phyloP scores from a whole-genome alignment of 2,797 vertebrate genomes.

The Acanthiza pusilla region DNA sequence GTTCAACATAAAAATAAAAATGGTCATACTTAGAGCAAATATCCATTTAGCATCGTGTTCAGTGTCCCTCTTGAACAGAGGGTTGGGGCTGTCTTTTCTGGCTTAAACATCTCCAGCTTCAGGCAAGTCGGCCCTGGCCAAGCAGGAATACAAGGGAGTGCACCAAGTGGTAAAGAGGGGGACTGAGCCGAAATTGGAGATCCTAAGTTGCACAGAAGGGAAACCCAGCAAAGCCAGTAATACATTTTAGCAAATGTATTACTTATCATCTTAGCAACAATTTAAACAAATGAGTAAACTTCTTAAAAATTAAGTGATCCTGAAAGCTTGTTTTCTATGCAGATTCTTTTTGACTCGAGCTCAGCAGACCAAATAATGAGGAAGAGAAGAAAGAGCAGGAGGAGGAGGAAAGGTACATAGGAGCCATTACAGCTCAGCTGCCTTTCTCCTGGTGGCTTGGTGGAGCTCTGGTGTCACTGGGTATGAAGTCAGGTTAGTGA shows the following conservation, averaged over 20 bases:
- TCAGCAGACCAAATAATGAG: neutral
- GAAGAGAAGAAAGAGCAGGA: neutral
- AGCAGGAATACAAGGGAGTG: neutral
- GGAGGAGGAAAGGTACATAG: neutral
- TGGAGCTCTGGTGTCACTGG: neutral
- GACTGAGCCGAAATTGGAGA: neutral
- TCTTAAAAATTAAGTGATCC: neutral
- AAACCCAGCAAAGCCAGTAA: neutral
- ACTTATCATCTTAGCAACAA: neutral
- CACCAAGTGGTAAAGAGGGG: neutral
- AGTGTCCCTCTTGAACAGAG: neutral
- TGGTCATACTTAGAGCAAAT: neutral
- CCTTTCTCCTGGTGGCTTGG: neutral
- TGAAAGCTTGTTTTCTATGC: neutral
- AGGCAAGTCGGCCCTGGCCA: neutral
- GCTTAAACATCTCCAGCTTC: neutral
- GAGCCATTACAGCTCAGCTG: neutral
- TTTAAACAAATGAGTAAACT: neutral
- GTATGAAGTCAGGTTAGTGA: neutral
- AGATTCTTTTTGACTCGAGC: neutral
- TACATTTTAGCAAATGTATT: neutral
- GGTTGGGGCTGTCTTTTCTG: neutral
- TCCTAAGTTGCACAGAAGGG: neutral
- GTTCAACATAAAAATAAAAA: neutral
- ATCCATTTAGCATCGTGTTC: accelerated